These are phyloP conservation scores for Nemotelus pantherinus DNA, from an alignment of 2,888 invertebrate species.

Conservation along the genomic window DNA sequence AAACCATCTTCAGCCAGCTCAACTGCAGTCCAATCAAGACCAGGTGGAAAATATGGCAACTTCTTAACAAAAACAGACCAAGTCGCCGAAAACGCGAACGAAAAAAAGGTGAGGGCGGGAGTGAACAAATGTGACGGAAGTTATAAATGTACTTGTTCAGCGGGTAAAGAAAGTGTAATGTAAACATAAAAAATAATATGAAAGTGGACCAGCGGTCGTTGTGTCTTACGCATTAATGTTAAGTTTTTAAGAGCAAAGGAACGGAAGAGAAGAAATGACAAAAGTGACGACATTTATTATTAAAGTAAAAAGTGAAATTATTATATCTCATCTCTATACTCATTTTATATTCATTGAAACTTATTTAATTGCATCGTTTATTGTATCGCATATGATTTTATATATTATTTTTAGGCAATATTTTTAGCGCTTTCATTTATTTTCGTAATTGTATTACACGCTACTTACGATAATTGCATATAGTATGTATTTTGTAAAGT, in stretches of 20 bases:
- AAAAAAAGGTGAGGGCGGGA: constrained; percentile 22
- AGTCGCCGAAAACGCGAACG: constrained; percentile 20
- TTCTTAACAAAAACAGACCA: constrained; percentile 35
- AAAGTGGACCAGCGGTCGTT: constrained; percentile 66
- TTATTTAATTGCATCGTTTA: constrained; percentile 40
- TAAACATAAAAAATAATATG: constrained; percentile 21
- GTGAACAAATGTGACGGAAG: background rate
- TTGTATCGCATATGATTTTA: constrained; percentile 29
- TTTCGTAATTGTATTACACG: constrained; percentile 8
- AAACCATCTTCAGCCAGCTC: background rate
- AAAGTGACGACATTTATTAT: constrained; percentile 39
- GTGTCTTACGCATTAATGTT: constrained; percentile 62
- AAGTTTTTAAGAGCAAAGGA: constrained; percentile 53
- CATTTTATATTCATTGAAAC: constrained; percentile 37
- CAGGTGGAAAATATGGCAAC: constrained; percentile 18
- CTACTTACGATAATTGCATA: constrained; percentile 16
- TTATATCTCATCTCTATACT: constrained; percentile 41
- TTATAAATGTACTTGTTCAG: background rate
- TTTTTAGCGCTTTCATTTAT: constrained; percentile 17
- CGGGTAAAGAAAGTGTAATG: constrained; percentile 25
- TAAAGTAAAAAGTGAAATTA: background rate
- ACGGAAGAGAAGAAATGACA: constrained; percentile 49
- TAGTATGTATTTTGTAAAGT: background rate
- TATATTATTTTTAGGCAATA: constrained; percentile 18
- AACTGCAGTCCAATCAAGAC: constrained; percentile 11